phyloP scores from a whole-genome alignment of 2,797 vertebrate species.

The Cyprinodon diabolis region DNA sequence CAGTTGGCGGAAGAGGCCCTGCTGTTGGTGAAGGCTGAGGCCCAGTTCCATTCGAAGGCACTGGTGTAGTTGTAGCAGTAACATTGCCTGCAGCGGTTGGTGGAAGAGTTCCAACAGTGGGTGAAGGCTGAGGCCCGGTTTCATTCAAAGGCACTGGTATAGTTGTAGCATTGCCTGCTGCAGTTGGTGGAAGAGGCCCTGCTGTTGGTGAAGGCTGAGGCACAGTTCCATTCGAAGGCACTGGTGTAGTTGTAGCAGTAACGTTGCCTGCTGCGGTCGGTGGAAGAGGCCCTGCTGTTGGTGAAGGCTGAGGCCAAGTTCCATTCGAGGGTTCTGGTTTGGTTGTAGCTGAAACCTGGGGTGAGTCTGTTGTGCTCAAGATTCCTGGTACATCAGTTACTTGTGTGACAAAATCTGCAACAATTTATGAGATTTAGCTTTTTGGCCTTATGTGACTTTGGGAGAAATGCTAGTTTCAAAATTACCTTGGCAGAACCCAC shows the following conservation, averaged over 20 bases:
- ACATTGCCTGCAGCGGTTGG: not conserved
- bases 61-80: not conserved
- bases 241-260: too few species aligned
- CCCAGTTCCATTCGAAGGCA: not conserved
- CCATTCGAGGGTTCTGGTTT: not conserved
- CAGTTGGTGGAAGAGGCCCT: too few species aligned
- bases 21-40: not conserved
- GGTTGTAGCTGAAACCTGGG: not conserved
- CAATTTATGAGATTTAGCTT: not conserved
- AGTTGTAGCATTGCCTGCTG: not conserved
- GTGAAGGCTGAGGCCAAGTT: too few species aligned
- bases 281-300: too few species aligned
- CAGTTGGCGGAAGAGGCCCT: too few species aligned
- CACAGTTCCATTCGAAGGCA: not conserved
- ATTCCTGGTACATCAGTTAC: constrained; percentile 17
- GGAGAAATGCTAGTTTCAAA: not conserved
- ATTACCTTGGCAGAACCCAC: constrained; percentile 77
- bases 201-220: not conserved
- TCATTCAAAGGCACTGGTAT: not conserved
- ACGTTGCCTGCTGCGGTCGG: too few species aligned
- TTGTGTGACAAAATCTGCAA: constrained; percentile 49
- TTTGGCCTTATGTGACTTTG: not conserved
- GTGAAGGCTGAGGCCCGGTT: not conserved
- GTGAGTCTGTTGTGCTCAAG: not conserved
- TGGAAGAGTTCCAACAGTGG: not conserved